phyloP scores from a whole-genome alignment of 2,888 invertebrate species.

The Chymomyza fuscimana region DNA sequence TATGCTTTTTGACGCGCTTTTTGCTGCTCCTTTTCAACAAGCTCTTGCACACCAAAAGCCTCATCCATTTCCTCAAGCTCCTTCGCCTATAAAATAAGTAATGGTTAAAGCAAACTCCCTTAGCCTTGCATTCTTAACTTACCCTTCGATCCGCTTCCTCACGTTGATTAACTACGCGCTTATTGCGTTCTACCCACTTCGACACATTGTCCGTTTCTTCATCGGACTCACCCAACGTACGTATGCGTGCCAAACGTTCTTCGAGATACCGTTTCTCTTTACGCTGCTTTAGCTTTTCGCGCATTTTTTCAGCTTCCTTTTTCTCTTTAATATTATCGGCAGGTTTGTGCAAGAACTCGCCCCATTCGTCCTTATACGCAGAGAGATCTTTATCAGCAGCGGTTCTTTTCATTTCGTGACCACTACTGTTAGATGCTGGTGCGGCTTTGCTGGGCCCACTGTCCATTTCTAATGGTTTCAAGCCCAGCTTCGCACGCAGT shows the following conservation, averaged over 20 bases:
- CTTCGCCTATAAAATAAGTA: slow-evolving; percentile 86
- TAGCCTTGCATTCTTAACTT: slow-evolving; percentile 9
- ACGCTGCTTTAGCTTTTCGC: slow-evolving; percentile 87
- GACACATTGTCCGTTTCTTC: slow-evolving; percentile 87
- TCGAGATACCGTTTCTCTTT: slow-evolving; percentile 86
- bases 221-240: slow-evolving; percentile 88
- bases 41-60: slow-evolving; percentile 93
- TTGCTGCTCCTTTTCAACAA: slow-evolving; percentile 89
- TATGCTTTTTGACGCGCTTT: slow-evolving; percentile 84
- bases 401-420: slow-evolving; percentile 40
- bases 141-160: slow-evolving; percentile 88
- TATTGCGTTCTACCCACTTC: slow-evolving; percentile 91
- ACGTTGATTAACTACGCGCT: slow-evolving; percentile 88
- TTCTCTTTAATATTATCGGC: slow-evolving; percentile 88
- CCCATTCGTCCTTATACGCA: slow-evolving; percentile 80
- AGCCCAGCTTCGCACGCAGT: slow-evolving; percentile 93
- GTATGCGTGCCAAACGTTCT: slow-evolving; percentile 86
- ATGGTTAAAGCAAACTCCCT: neutral
- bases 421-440: slow-evolving; percentile 29
- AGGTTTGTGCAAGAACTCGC: slow-evolving; percentile 93
- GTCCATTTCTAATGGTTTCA: slow-evolving; percentile 92
- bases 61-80: slow-evolving; percentile 96
- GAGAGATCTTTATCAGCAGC: slow-evolving; percentile 69
- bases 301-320: slow-evolving; percentile 88
- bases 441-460: slow-evolving; percentile 75